These are phyloP conservation scores for Somateria mollissima DNA, from an alignment of 2,797 vertebrate genomes.

Conservation along the genomic window DNA sequence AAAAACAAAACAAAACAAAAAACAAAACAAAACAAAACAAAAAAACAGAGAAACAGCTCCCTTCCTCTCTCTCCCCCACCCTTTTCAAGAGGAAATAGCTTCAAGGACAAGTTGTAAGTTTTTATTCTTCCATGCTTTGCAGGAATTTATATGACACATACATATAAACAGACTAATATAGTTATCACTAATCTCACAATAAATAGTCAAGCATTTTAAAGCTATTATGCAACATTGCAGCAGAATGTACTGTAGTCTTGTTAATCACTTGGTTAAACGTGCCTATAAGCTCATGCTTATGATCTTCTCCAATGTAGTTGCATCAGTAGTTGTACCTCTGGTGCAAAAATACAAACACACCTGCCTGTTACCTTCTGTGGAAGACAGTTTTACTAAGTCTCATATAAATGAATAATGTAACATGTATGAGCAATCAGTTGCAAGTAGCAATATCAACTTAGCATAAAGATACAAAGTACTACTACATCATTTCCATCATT, in stretches of 20 bases:
- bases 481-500: not conserved
- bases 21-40: not conserved
- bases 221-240: slow-evolving; percentile 36
- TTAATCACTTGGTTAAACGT: not conserved
- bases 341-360: not conserved
- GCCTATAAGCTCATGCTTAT: not conserved
- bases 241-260: not conserved
- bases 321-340: not conserved
- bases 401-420: not conserved
- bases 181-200: not conserved
- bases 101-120: not conserved
- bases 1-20: not conserved
- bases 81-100: not conserved
- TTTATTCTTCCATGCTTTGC: not conserved
- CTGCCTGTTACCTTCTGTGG: not conserved
- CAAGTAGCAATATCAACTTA: not conserved
- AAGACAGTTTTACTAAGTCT: not conserved
- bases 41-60: not conserved
- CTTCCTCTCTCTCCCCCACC: not conserved
- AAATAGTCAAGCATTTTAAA: not conserved
- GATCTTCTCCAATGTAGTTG: not conserved
- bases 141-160: not conserved
- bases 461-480: not conserved
- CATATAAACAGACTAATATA: not conserved
- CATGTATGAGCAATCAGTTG: not conserved